Percentiles rank a stretch among this genome's conserved stretches.
Conservation (phyloP, 1,140 invertebrate genomes). For the Lepidurus couesii region DNA sequence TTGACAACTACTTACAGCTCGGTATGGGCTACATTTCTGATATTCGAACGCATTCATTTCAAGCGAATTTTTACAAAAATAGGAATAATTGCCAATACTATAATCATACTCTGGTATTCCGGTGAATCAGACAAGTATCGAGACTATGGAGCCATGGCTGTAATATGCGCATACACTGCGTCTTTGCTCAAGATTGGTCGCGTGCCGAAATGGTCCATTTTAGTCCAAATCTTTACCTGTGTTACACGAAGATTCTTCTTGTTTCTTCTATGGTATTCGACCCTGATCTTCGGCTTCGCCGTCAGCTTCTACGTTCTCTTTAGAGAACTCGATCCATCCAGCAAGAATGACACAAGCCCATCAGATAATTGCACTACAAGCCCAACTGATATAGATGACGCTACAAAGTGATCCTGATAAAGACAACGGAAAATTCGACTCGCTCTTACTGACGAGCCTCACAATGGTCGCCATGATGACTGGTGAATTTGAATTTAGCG, state of each 20-base stretch:
- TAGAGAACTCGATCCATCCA: neutral
- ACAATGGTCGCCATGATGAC: slow-evolving; percentile 78
- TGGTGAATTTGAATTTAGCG: slow-evolving; percentile 69
- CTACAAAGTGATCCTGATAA: neutral
- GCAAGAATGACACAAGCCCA: neutral
- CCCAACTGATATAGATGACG: too few relatives aligned
- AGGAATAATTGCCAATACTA: slow-evolving; percentile 54
- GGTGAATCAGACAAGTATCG: slow-evolving; percentile 48
- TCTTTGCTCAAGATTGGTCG: slow-evolving; percentile 69
- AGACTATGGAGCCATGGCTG: slow-evolving; percentile 55
- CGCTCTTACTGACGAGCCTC: slow-evolving; percentile 60
- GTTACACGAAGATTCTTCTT: slow-evolving; percentile 71
- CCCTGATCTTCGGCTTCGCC: slow-evolving; percentile 71
- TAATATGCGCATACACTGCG: slow-evolving; percentile 66
- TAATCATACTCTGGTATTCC: slow-evolving; percentile 50
- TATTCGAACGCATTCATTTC: neutral
- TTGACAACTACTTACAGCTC: slow-evolving; percentile 64
- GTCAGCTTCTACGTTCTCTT: slow-evolving; percentile 65
- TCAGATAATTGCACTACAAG: neutral
- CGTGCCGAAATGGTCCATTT: slow-evolving; percentile 62
- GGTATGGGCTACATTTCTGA: neutral
- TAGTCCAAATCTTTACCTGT: slow-evolving; percentile 69
- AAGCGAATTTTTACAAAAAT: too few relatives aligned
- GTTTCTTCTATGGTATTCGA: slow-evolving; percentile 68
- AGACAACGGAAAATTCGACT: slow-evolving; percentile 50